Evolutionary conservation across 2,888 invertebrate species (phyloP).

Genomic region (Meta bourneti): DNA sequence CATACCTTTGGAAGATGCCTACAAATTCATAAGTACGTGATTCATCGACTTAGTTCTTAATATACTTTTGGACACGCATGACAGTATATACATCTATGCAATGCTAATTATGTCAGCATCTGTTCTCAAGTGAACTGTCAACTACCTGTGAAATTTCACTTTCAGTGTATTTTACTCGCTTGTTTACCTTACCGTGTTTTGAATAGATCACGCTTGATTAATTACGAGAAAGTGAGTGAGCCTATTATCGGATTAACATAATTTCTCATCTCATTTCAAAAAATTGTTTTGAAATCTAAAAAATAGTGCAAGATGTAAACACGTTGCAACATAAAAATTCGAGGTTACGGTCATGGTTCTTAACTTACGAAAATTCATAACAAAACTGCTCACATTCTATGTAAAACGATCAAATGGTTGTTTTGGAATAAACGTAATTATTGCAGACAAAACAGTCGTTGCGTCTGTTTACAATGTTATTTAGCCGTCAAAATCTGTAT

Average conservation of each 20-base stretch:
- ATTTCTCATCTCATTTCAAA: not conserved
- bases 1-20: too few relatives aligned
- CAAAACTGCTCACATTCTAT: too few relatives aligned
- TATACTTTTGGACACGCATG: not conserved
- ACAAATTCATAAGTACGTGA: too few relatives aligned
- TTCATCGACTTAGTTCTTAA: too few relatives aligned
- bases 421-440: too few relatives aligned
- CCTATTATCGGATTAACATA: slow-evolving; percentile 30
- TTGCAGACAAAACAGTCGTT: too few relatives aligned
- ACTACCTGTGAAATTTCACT: not conserved
- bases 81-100: not conserved
- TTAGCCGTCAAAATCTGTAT: too few relatives aligned
- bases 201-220: not conserved
- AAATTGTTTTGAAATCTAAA: too few relatives aligned
- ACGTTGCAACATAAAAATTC: slow-evolving; percentile 23
- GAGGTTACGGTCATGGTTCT: slow-evolving; percentile 35
- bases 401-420: too few relatives aligned
- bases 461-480: too few relatives aligned
- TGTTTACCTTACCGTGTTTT: not conserved
- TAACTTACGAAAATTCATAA: not conserved
- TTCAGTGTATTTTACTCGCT: not conserved
- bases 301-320: not conserved
- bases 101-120: not conserved
- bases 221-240: not conserved
- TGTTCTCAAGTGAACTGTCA: not conserved